phyloP scores from a whole-genome alignment of 2,888 invertebrate genomes.

The Strigamia crassipes region DNA sequence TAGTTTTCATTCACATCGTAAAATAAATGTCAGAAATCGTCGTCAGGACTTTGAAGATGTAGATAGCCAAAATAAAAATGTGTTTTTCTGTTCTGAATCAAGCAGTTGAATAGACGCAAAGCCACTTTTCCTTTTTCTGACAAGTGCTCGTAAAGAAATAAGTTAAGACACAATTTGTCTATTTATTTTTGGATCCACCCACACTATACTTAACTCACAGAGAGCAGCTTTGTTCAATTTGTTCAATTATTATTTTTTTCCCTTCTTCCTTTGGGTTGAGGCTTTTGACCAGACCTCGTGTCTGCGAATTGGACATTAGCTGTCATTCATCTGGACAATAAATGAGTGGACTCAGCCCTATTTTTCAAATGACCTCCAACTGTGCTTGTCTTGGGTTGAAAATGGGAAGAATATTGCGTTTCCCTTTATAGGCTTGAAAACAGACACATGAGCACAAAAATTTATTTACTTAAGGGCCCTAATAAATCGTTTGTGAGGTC shows the following conservation, averaged over 20 bases:
- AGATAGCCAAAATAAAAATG: neutral
- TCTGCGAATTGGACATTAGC: conserved; percentile 35
- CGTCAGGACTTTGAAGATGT: conserved; percentile 33
- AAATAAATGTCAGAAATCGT: conserved; percentile 25
- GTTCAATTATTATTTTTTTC: neutral
- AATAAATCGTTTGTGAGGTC: conserved; percentile 23
- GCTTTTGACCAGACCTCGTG: conserved; percentile 3
- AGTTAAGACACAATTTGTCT: conserved; percentile 32
- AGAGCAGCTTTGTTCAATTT: conserved; percentile 6
- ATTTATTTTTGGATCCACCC: neutral
- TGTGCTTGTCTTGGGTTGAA: neutral
- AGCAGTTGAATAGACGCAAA: neutral
- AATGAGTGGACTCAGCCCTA: conserved; percentile 32
- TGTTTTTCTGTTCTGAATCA: neutral
- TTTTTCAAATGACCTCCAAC: conserved; percentile 8
- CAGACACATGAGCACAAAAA: neutral
- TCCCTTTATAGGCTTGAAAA: neutral
- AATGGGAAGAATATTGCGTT: conserved; percentile 17
- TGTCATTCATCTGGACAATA: conserved; percentile 38
- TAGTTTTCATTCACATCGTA: conserved; percentile 28
- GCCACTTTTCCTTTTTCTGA: neutral
- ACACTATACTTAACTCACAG: conserved; percentile 10
- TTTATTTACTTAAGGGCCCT: neutral
- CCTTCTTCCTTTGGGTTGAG: neutral
- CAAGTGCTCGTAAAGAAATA: conserved; percentile 14